phyloP scores from a whole-genome alignment of 2,797 vertebrate genomes.

The Phrynocephalus guinanensis region DNA sequence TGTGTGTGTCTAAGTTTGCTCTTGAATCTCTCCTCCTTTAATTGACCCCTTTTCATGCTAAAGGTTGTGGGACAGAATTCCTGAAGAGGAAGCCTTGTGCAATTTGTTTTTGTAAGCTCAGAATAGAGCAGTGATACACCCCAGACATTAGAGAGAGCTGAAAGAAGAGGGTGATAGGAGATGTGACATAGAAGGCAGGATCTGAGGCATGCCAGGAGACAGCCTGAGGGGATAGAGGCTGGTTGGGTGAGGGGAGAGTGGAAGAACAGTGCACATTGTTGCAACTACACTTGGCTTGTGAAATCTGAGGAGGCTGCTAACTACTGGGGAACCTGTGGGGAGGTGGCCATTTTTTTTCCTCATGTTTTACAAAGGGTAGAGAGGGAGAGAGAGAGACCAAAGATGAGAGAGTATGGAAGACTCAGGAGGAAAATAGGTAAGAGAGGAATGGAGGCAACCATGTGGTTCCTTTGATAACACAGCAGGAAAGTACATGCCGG shows the following conservation, averaged over 20 bases:
- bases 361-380: background rate
- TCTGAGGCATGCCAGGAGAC: background rate
- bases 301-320: conserved; percentile 12
- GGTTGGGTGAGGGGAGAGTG: background rate
- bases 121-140: conserved; percentile 7
- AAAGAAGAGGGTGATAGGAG: background rate
- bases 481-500: background rate
- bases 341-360: background rate
- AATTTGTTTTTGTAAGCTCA: background rate
- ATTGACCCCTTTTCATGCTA: background rate
- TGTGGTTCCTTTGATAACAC: background rate
- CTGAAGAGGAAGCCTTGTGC: background rate
- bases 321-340: background rate
- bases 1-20: background rate
- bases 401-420: background rate
- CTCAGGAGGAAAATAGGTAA: background rate
- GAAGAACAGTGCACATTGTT: background rate
- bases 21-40: background rate
- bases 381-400: background rate
- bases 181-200: background rate
- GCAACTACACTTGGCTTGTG: background rate
- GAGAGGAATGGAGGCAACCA: background rate
- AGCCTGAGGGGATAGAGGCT: background rate
- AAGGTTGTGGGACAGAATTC: background rate
- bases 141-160: conserved; percentile 22